phyloP scores from a whole-genome alignment of 2,113 vertebrate genomes.

The Scomber scombrus region DNA sequence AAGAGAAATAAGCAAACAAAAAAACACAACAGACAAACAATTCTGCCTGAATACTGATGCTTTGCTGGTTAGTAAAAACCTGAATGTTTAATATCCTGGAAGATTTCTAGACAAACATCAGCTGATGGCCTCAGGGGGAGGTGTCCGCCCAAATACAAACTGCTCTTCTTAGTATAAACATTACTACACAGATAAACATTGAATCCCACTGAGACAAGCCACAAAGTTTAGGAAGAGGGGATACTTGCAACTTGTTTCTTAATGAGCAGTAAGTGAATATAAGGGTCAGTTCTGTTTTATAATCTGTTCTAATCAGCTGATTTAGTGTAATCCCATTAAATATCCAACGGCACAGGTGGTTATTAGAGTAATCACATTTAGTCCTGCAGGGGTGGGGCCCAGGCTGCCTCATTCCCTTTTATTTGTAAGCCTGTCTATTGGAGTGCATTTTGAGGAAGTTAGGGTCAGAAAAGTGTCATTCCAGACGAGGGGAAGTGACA shows the following conservation, averaged over 20 bases:
- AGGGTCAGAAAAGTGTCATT: constrained; percentile 29
- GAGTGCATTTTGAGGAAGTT: neutral
- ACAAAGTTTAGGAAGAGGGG: constrained; percentile 2
- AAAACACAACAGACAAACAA: neutral
- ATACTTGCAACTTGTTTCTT: neutral
- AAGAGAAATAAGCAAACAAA: constrained; percentile 9
- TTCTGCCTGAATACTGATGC: neutral
- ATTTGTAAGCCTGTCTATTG: constrained; percentile 18
- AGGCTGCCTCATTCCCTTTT: constrained; percentile 12
- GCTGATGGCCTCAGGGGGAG: neutral
- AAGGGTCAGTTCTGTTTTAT: constrained; percentile 43
- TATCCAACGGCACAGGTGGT: constrained; percentile 34
- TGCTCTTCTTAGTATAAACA: neutral
- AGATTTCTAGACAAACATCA: constrained; percentile 10
- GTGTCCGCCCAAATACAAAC: neutral
- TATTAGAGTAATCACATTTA: constrained; percentile 73
- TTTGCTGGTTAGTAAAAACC: neutral
- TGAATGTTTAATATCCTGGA: neutral
- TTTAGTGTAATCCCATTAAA: constrained; percentile 70
- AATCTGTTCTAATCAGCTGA: constrained; percentile 67
- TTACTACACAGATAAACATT: neutral
- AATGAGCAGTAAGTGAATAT: constrained; percentile 38
- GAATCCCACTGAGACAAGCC: neutral
- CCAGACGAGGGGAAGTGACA: constrained; percentile 30
- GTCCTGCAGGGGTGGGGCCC: constrained; percentile 17